A percentile compares a stretch with the other conserved stretches of the same genome.
Conservation (phyloP, 1,140 invertebrate species). For the Pomacea maculata region DNA sequence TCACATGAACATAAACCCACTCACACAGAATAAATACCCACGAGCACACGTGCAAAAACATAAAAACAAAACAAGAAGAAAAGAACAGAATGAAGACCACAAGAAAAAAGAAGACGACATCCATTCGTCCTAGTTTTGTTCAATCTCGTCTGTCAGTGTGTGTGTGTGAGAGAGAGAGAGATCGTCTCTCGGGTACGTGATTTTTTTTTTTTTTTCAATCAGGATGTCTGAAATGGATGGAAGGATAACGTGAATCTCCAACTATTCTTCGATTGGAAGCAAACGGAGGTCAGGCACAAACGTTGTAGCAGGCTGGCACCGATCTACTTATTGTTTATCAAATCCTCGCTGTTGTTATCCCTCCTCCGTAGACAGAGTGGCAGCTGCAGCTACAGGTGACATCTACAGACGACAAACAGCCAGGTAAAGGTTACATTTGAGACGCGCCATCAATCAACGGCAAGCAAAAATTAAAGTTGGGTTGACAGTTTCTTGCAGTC, state of each 20-base stretch:
- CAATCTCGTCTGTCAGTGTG: neutral
- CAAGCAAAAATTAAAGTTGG: no score
- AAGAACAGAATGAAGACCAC: neutral
- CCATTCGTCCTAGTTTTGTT: neutral
- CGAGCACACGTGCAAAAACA: neutral
- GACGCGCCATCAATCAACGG: neutral
- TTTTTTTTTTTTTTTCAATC: no score
- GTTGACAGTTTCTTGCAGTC: neutral
- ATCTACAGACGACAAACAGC: neutral
- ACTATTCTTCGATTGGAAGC: neutral
- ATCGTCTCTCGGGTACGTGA: no score
- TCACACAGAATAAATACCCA: neutral
- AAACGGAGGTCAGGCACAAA: neutral
- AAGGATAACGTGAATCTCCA: neutral
- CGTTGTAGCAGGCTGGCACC: neutral
- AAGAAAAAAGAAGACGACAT: neutral
- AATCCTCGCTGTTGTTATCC: neutral
- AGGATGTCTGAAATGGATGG: neutral
- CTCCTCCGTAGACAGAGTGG: neutral
- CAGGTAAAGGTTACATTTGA: neutral
- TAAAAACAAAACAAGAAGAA: neutral
- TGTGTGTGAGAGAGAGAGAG: neutral
- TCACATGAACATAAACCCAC: no score
- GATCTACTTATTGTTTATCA: neutral
- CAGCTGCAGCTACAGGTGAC: neutral